phyloP scores from a whole-genome alignment of 2,888 invertebrate species.

The Drosophila antonietae region DNA sequence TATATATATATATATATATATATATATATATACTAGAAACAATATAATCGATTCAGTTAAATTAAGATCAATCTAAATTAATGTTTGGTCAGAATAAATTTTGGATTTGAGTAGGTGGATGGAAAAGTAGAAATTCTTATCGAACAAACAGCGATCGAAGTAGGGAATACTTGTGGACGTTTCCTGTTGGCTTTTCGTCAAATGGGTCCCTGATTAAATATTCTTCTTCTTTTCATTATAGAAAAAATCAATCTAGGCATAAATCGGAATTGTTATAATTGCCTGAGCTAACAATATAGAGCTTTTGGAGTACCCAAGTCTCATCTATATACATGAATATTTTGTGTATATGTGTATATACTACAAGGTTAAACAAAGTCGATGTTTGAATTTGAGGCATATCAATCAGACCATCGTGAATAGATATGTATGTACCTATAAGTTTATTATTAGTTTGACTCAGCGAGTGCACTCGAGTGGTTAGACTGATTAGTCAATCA shows the following conservation, averaged over 20 bases:
- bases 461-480: no score
- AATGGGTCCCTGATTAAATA: neutral
- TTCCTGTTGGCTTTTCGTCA: neutral
- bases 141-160: neutral
- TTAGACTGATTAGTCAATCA: neutral
- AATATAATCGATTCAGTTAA: neutral
- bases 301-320: neutral
- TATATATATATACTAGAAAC: neutral
- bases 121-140: neutral
- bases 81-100: neutral
- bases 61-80: slow-evolving; percentile 10
- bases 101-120: slow-evolving; percentile 1
- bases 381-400: neutral
- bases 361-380: neutral
- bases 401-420: neutral
- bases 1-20: neutral
- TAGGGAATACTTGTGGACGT: neutral
- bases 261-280: slow-evolving; percentile 7
- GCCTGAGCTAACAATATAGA: slow-evolving; percentile 4
- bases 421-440: neutral
- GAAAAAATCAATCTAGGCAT: slow-evolving; percentile 2
- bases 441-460: neutral
- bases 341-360: neutral
- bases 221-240: slow-evolving; percentile 7
- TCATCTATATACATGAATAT: neutral